Conservation (phyloP, 2,113 vertebrate species). For the Diglossa brunneiventris region DNA sequence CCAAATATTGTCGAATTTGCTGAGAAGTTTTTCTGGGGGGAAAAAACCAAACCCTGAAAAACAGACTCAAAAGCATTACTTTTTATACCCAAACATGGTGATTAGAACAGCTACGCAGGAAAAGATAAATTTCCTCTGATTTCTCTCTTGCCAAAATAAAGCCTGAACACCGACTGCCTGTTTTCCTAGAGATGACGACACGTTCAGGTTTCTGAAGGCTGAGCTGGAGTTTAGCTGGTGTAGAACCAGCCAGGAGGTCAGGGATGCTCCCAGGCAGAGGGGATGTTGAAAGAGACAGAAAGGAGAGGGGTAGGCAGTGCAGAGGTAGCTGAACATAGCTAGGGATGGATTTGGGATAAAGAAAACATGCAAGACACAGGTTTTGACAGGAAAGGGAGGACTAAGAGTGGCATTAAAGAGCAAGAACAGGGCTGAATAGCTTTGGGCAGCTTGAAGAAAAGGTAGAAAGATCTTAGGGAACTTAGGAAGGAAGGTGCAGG, state of each 20-base stretch:
- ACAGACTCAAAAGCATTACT: background rate
- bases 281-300: fast-evolving
- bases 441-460: background rate
- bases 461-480: background rate
- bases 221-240: background rate
- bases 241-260: background rate
- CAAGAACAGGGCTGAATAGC: background rate
- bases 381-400: background rate
- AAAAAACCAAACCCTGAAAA: background rate
- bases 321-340: background rate
- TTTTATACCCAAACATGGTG: background rate
- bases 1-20: background rate
- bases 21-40: background rate
- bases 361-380: background rate
- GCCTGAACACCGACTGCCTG: background rate
- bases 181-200: fast-evolving
- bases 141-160: background rate
- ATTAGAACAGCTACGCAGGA: background rate
- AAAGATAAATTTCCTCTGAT: background rate
- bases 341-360: background rate
- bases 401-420: background rate
- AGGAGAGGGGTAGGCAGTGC: background rate
- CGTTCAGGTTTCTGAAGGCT: background rate
- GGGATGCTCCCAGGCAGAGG: background rate
- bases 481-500: background rate